Evolutionary conservation across 2,113 vertebrate species (phyloP).

Genomic region (Scatophagus argus): DNA sequence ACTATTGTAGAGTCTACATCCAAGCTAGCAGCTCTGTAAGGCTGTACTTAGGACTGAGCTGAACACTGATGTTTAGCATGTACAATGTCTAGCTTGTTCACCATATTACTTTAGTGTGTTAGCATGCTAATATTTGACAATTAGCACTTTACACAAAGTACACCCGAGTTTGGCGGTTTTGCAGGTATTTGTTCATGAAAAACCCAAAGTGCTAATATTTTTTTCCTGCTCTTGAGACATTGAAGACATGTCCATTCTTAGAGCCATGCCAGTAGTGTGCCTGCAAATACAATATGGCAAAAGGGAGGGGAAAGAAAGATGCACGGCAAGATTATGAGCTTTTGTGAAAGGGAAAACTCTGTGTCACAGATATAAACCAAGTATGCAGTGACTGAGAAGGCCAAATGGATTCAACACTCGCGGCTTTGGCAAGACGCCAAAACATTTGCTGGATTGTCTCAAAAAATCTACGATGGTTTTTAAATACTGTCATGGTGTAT

Average conservation of each 20-base stretch:
- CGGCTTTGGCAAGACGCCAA: background rate
- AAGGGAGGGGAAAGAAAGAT: background rate
- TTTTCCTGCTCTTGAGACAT: too few species aligned
- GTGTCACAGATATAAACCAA: conserved; percentile 5
- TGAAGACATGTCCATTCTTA: background rate
- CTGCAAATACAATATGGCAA: background rate
- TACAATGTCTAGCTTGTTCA: background rate
- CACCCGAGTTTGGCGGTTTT: too few species aligned
- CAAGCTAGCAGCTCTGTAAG: too few species aligned
- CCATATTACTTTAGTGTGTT: background rate
- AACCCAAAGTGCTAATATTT: too few species aligned
- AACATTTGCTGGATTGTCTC: background rate
- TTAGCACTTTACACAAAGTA: too few species aligned
- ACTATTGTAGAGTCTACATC: too few species aligned
- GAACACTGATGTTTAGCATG: background rate
- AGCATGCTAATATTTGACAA: too few species aligned
- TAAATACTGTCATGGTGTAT: background rate
- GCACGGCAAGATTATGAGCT: background rate
- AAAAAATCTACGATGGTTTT: background rate
- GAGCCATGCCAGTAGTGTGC: background rate
- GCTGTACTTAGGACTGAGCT: background rate
- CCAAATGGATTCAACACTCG: background rate
- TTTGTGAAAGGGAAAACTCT: background rate
- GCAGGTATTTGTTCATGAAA: too few species aligned
- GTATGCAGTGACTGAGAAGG: background rate